These are phyloP conservation scores for Gari tellinella DNA, from an alignment of 2,888 invertebrate species.

Conservation along the genomic window DNA sequence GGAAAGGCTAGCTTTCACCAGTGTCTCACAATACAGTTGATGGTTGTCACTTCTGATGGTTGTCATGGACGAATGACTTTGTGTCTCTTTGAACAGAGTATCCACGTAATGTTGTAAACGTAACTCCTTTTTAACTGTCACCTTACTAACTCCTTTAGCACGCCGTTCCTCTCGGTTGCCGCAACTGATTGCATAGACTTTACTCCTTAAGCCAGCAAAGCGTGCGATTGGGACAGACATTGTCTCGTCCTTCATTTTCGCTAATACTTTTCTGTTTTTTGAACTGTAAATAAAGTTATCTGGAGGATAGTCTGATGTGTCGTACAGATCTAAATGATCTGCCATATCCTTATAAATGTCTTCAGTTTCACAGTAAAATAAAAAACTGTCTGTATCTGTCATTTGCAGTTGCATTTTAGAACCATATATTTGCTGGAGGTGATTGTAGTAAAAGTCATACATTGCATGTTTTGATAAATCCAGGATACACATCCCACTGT, in stretches of 20 bases:
- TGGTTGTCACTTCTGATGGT: conserved; percentile 43
- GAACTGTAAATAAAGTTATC: conserved; percentile 61
- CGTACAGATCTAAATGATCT: conserved; percentile 12
- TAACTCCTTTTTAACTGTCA: conserved; percentile 50
- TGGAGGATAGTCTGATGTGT: conserved; percentile 71
- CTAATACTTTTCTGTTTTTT: conserved; percentile 74
- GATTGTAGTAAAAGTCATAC: too few species aligned
- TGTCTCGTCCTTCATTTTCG: conserved; percentile 79
- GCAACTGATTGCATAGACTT: conserved; percentile 34
- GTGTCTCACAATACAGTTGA: conserved; percentile 38
- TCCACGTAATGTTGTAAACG: conserved; percentile 48
- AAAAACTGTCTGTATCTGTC: too few species aligned
- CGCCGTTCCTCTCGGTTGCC: conserved; percentile 34
- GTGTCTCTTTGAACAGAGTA: conserved; percentile 36
- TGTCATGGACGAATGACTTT: conserved; percentile 35
- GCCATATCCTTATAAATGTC: conserved; percentile 32
- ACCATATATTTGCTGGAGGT: not conserved
- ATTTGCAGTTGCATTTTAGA: too few species aligned
- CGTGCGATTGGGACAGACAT: conserved; percentile 67
- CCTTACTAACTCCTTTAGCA: conserved; percentile 52
- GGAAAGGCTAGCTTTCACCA: conserved; percentile 46
- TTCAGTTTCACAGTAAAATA: too few species aligned
- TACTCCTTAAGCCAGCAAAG: conserved; percentile 67
- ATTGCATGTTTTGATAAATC: too few species aligned
- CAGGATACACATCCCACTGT: conserved; percentile 42